These are phyloP conservation scores for Tricholauxania praeusta DNA, from an alignment of 2,888 invertebrate species.

Conservation along the genomic window DNA sequence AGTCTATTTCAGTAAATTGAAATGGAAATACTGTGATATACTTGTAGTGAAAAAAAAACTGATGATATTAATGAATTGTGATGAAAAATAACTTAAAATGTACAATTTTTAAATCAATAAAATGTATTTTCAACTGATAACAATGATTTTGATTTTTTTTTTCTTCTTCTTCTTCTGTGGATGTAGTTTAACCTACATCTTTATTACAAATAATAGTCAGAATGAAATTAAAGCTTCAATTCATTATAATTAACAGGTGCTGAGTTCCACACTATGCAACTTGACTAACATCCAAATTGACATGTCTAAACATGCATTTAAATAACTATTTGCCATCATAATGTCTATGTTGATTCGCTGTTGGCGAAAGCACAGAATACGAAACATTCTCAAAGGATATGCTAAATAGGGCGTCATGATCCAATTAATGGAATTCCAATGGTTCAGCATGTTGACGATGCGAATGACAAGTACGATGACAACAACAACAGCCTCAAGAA, in stretches of 20 bases:
- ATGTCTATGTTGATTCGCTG: constrained; percentile 16
- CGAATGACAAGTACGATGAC: constrained; percentile 21
- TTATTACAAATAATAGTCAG: no score
- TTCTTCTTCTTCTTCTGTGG: no score
- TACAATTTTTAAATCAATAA: no score
- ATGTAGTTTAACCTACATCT: no score
- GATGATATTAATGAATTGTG: no score
- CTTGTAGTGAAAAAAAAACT: no score
- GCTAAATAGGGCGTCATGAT: constrained; percentile 26
- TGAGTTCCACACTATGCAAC: background rate
- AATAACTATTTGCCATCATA: constrained; percentile 23
- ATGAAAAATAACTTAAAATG: no score
- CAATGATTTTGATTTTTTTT: no score
- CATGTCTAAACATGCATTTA: constrained; percentile 25
- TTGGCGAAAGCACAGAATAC: constrained; percentile 4
- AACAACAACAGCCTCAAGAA: constrained; percentile 13
- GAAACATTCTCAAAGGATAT: constrained; percentile 30
- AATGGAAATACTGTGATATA: no score
- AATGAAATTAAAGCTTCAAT: no score
- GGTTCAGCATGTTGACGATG: constrained; percentile 22
- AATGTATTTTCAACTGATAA: no score
- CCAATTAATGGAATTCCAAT: constrained; percentile 35
- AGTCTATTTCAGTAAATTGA: no score
- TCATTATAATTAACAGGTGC: background rate
- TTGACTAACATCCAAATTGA: constrained; percentile 10